Evolutionary conservation across 2,888 invertebrate species (phyloP).

Genomic region (Polia nebulosa): DNA sequence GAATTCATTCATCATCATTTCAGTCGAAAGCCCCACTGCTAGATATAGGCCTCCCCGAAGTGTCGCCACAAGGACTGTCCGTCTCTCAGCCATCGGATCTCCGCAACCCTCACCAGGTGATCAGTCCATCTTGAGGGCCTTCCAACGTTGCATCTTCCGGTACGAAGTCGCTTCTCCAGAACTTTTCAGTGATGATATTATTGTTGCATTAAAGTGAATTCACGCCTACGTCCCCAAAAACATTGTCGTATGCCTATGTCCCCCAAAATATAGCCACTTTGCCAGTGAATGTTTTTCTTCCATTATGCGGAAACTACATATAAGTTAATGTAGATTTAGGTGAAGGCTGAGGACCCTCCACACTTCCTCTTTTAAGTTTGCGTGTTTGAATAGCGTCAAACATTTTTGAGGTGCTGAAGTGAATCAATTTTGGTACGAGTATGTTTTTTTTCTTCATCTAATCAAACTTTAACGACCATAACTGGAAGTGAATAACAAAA

Average conservation of each 20-base stretch:
- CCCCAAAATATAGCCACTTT: conserved; percentile 1
- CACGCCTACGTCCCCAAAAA: not conserved
- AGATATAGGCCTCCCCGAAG: no score
- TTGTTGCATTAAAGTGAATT: conserved; percentile 7
- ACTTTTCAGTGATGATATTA: not conserved
- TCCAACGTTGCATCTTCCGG: no score
- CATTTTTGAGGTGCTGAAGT: not conserved
- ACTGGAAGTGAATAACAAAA: no score
- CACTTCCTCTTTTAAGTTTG: conserved; percentile 41
- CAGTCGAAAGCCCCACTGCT: no score
- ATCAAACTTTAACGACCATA: no score
- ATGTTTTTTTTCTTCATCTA: not conserved
- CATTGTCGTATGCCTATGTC: not conserved
- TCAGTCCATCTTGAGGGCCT: no score
- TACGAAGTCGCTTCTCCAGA: no score
- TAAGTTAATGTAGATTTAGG: conserved; percentile 48
- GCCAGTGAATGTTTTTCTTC: conserved; percentile 37
- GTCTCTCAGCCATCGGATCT: no score
- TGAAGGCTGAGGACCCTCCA: conserved; percentile 5
- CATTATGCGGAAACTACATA: conserved; percentile 44
- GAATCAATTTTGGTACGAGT: not conserved
- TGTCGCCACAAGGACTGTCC: no score
- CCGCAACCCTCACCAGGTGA: no score
- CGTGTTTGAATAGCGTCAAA: conserved; percentile 20
- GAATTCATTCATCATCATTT: no score